These are phyloP conservation scores for Scatophagus argus DNA, from an alignment of 2,113 vertebrate genomes.

Conservation along the genomic window DNA sequence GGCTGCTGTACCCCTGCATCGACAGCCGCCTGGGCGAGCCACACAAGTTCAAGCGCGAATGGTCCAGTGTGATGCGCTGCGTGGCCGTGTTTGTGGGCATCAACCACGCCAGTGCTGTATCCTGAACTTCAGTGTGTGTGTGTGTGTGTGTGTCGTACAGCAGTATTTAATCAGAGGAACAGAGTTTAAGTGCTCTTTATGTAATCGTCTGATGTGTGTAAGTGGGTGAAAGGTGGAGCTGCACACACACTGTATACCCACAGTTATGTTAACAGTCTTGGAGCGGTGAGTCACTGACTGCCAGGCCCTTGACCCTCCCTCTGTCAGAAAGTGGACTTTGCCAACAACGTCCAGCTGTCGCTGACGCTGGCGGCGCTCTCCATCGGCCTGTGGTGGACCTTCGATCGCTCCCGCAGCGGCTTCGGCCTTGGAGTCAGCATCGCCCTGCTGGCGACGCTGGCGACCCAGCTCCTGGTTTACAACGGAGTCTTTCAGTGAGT, in stretches of 20 bases:
- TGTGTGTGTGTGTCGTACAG: neutral
- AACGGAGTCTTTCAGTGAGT: constrained; percentile 97
- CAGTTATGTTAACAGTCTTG: neutral
- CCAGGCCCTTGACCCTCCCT: constrained; percentile 83
- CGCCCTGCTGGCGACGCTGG: constrained; percentile 90
- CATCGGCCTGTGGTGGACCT: constrained; percentile 97
- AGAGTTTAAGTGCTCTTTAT: neutral
- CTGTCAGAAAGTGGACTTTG: constrained; percentile 96
- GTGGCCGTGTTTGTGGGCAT: constrained; percentile 98
- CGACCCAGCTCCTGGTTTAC: constrained; percentile 94
- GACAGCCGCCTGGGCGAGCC: constrained; percentile 94
- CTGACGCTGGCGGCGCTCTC: constrained; percentile 96
- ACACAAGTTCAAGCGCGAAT: constrained; percentile 97
- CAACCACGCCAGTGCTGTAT: constrained; percentile 98
- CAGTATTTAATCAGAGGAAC: too few relatives aligned
- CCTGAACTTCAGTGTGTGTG: constrained; percentile 76
- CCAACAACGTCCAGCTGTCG: constrained; percentile 95
- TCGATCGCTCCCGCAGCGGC: constrained; percentile 94
- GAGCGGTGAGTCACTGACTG: neutral
- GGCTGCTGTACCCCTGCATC: constrained; percentile 96
- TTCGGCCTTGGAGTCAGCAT: constrained; percentile 94
- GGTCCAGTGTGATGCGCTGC: constrained; percentile 98
- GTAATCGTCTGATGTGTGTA: neutral
- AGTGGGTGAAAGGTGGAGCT: neutral
- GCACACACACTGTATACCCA: too few relatives aligned